These are phyloP conservation scores for Lydus trimaculatus DNA, from an alignment of 2,888 invertebrate species.

Conservation along the genomic window DNA sequence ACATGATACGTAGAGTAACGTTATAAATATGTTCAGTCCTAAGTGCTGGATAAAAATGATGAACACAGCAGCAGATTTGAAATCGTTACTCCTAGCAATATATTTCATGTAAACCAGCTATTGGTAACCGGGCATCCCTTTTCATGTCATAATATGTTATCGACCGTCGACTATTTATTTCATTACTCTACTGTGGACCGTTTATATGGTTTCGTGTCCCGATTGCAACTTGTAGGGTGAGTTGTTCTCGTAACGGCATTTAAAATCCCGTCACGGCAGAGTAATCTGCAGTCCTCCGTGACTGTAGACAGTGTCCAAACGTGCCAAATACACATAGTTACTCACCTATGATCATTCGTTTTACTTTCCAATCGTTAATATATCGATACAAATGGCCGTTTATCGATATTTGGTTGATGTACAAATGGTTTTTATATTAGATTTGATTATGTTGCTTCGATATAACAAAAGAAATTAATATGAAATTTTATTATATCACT, in stretches of 20 bases:
- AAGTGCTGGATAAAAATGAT: neutral
- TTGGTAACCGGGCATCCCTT: neutral
- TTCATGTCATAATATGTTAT: constrained; percentile 6
- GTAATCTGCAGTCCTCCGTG: constrained; percentile 45
- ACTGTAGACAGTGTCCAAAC: constrained; percentile 45
- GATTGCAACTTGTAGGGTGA: neutral
- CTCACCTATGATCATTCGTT: constrained; percentile 17
- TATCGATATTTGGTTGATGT: neutral
- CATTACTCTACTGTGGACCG: constrained; percentile 5
- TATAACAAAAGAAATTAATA: neutral
- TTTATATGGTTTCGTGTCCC: neutral
- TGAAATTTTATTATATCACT: neutral
- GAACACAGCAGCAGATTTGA: neutral
- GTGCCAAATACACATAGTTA: constrained; percentile 31
- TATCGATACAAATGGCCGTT: neutral
- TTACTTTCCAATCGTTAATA: constrained; percentile 21
- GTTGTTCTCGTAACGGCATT: constrained; percentile 34
- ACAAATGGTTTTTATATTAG: neutral
- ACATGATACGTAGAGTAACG: neutral
- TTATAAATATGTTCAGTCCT: neutral
- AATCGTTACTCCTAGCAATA: neutral
- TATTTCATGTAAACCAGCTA: neutral
- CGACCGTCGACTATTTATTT: constrained; percentile 7
- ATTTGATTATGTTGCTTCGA: neutral
- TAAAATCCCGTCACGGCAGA: constrained; percentile 44